phyloP scores from a whole-genome alignment of 1,140 invertebrate genomes.

The Rhizoglyphus robini region DNA sequence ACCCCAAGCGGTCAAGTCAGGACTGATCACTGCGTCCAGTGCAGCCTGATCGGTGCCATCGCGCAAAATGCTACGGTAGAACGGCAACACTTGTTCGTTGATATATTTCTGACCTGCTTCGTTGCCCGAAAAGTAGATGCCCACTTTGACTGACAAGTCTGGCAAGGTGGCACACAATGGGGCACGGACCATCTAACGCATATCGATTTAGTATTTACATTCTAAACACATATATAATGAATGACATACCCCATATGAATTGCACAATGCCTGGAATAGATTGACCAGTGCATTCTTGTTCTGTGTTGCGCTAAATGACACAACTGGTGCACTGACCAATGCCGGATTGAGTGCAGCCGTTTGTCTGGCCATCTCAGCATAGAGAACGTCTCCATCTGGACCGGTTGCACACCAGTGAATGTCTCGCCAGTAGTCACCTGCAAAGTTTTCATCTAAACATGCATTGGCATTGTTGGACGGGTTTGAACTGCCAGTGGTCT shows the following conservation, averaged over 20 bases:
- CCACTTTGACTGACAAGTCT: neutral
- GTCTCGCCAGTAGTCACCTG: neutral
- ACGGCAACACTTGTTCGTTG: neutral
- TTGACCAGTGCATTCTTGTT: neutral
- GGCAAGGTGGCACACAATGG: neutral
- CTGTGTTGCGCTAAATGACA: neutral
- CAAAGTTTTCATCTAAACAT: slow-evolving; percentile 17
- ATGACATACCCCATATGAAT: slow-evolving; percentile 3
- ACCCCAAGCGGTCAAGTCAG: slow-evolving; percentile 1
- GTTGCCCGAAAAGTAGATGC: slow-evolving; percentile 11
- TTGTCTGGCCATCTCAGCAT: neutral
- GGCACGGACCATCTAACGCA: neutral
- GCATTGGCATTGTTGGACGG: neutral
- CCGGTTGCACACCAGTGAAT: slow-evolving; percentile 1
- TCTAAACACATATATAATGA: too few relatives aligned
- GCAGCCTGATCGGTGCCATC: neutral
- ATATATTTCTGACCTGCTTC: neutral
- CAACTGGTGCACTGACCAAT: neutral
- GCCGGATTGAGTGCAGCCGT: neutral
- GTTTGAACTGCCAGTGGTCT: neutral
- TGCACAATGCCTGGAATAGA: neutral
- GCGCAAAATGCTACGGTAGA: neutral
- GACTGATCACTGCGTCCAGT: neutral
- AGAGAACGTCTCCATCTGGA: neutral
- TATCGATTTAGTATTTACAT: too few relatives aligned